Percentiles rank a stretch among this genome's conserved stretches.
These are phyloP conservation scores for Stegana nigrithorax DNA, from an alignment of 2,888 invertebrate genomes.

Conservation along the genomic window DNA sequence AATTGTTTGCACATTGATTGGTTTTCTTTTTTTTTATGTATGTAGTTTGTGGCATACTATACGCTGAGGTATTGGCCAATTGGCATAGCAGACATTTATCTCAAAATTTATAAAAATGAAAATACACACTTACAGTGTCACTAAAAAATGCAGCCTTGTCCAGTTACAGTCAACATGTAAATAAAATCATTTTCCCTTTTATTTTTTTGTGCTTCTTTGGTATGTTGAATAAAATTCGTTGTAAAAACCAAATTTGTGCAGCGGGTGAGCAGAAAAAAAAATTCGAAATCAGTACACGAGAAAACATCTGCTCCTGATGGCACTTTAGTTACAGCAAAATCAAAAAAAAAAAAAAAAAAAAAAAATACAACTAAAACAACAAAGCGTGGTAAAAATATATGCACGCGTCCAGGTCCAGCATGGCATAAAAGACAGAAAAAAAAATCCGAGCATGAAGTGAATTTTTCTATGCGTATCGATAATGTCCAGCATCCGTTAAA, in stretches of 20 bases:
- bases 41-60: no score
- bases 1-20: no score
- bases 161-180: conserved; percentile 24
- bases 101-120: no score
- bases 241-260: conserved; percentile 17
- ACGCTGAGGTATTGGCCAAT: no score
- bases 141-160: not conserved
- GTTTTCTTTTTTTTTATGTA: no score
- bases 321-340: conserved; percentile 64
- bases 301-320: conserved; percentile 66
- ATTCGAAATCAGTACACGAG: conserved; percentile 24
- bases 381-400: conserved; percentile 3
- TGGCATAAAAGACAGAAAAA: not conserved
- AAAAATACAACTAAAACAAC: conserved; percentile 19
- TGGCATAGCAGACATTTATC: no score
- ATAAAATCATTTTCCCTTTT: no score
- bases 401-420: conserved; percentile 12
- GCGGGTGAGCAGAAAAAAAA: not conserved
- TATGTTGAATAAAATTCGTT: no score
- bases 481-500: conserved; percentile 59
- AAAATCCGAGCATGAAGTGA: not conserved
- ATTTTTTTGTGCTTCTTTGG: no score
- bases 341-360: conserved; percentile 33
- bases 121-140: not conserved
- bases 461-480: conserved; percentile 37